Conservation (phyloP, 2,888 invertebrate genomes). For the Masnerella sp. region DNA sequence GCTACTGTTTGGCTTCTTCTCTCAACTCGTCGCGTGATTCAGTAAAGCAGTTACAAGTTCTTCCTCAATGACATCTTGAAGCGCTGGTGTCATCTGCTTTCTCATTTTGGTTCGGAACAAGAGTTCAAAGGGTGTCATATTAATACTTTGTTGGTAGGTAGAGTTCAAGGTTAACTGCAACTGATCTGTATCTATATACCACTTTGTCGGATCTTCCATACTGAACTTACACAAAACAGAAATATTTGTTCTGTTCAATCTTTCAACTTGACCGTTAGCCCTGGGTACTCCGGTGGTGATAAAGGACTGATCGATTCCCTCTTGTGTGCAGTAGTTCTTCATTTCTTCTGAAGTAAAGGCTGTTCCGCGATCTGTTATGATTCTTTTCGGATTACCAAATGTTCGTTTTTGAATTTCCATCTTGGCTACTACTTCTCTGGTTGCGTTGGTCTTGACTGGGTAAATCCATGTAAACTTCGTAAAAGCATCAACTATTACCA, state of each 20-base stretch:
- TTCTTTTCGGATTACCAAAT: conserved; percentile 28
- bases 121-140: conserved; percentile 33
- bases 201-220: conserved; percentile 21
- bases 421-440: conserved; percentile 25
- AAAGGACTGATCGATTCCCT: conserved; percentile 6
- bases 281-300: conserved; percentile 26
- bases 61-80: not conserved
- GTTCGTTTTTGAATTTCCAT: conserved; percentile 13
- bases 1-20: conserved; percentile 33
- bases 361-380: conserved; percentile 23
- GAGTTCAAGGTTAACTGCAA: conserved; percentile 25
- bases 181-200: conserved; percentile 26
- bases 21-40: conserved; percentile 1
- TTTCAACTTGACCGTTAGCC: conserved; percentile 40
- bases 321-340: conserved; percentile 14
- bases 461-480: not conserved
- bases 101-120: conserved; percentile 27
- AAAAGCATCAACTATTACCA: not conserved
- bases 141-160: conserved; percentile 38
- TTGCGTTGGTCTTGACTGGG: conserved; percentile 14
- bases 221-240: conserved; percentile 18
- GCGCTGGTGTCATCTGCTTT: not conserved
- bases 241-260: conserved; percentile 32
- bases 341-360: conserved; percentile 32
- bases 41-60: not conserved